Percentiles rank a stretch among this genome's conserved stretches.
phyloP scores from a whole-genome alignment of 1,140 invertebrate genomes.

The Ganaspis sp. region DNA sequence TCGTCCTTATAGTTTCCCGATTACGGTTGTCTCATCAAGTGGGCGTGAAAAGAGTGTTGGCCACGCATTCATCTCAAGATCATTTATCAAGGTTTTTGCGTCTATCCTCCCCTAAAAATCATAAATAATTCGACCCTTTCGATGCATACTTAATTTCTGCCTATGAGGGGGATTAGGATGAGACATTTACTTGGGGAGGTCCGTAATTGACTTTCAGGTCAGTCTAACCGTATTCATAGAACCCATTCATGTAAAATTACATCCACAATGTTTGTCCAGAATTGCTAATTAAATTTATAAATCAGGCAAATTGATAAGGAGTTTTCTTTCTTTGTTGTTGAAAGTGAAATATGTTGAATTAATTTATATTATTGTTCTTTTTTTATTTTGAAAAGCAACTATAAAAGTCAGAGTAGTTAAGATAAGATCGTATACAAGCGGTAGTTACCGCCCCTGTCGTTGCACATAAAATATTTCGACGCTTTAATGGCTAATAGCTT shows the following conservation, averaged over 20 bases:
- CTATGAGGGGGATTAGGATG: constrained; percentile 29
- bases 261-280: not conserved
- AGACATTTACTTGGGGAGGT: constrained; percentile 30
- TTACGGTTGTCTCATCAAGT: constrained; percentile 26
- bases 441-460: constrained; percentile 56
- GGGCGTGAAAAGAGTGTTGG: constrained; percentile 16
- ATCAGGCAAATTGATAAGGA: no score
- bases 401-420: constrained; percentile 40
- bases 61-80: constrained; percentile 22
- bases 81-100: constrained; percentile 22
- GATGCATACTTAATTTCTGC: constrained; percentile 37
- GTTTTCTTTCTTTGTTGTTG: no score
- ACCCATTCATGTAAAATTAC: constrained; percentile 4
- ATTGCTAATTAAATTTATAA: constrained; percentile 6
- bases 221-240: not conserved
- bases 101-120: constrained; percentile 24
- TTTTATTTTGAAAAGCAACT: constrained; percentile 51
- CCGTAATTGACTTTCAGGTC: constrained; percentile 19
- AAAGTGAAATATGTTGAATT: not conserved
- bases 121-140: constrained; percentile 38
- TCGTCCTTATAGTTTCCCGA: constrained; percentile 17
- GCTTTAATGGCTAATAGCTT: constrained; percentile 68
- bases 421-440: constrained; percentile 50
- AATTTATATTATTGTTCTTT: not conserved
- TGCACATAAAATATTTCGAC: constrained; percentile 67